These are phyloP conservation scores for Phrynosoma platyrhinos DNA, from an alignment of 2,113 vertebrate species.

Conservation along the genomic window DNA sequence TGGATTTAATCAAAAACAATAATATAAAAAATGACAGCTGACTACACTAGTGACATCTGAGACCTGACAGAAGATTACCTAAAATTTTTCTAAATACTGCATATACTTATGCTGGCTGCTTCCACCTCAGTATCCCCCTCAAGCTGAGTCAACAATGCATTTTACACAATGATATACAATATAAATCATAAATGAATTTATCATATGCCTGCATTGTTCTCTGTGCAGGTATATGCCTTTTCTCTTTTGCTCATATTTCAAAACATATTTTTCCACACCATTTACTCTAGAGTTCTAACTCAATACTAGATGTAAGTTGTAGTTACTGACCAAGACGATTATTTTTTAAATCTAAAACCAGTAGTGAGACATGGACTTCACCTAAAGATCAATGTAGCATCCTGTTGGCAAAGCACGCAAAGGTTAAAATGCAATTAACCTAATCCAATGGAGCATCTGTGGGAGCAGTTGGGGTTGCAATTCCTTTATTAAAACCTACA, in stretches of 20 bases:
- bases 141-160: neutral
- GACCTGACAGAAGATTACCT: neutral
- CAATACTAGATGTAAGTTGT: neutral
- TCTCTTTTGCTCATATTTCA: neutral
- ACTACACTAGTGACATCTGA: neutral
- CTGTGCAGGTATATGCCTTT: neutral
- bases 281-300: neutral
- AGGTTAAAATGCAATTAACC: conserved; percentile 7
- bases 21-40: neutral
- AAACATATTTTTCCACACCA: neutral
- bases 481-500: neutral
- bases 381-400: neutral
- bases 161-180: neutral
- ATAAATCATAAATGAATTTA: neutral
- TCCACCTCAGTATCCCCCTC: neutral
- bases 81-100: neutral
- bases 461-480: neutral
- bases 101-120: neutral
- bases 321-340: neutral
- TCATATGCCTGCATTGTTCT: neutral
- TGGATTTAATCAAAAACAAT: neutral
- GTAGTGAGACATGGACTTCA: neutral
- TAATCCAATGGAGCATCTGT: neutral
- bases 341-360: neutral
- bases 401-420: neutral